Evolutionary conservation across 2,888 invertebrate genomes (phyloP).

Genomic region (Blastobasis adustella): DNA sequence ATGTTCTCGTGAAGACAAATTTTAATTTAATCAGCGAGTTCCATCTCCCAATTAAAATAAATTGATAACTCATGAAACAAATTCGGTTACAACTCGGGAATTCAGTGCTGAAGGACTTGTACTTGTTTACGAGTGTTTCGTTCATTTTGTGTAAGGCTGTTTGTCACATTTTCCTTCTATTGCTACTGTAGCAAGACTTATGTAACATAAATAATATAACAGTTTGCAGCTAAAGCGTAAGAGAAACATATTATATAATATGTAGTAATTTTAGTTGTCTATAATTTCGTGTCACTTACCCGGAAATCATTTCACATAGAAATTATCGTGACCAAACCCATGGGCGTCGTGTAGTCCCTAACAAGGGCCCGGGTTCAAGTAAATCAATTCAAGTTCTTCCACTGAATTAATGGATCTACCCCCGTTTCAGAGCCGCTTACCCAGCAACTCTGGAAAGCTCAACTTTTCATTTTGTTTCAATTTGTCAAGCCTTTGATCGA

Average conservation of each 20-base stretch:
- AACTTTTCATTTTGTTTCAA: slow-evolving; percentile 64
- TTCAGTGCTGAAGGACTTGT: slow-evolving; percentile 14
- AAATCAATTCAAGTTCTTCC: slow-evolving; percentile 62
- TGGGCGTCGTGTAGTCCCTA: slow-evolving; percentile 19
- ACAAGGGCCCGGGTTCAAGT: slow-evolving; percentile 40
- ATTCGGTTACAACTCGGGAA: slow-evolving; percentile 12
- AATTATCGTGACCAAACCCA: no score
- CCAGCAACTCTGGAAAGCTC: slow-evolving; percentile 42
- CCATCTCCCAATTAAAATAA: slow-evolving; percentile 20
- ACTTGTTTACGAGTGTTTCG: slow-evolving; percentile 5
- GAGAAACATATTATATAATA: no score
- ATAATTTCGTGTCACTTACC: no score
- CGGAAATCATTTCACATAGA: no score
- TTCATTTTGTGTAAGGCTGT: slow-evolving; percentile 24
- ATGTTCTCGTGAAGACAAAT: no score
- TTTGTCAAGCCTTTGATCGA: slow-evolving; percentile 55
- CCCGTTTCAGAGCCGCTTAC: slow-evolving; percentile 42
- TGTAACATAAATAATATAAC: no score
- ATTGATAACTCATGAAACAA: slow-evolving; percentile 37
- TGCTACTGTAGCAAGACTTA: no score
- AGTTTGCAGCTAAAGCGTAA: no score
- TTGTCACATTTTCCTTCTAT: no score
- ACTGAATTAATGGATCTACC: slow-evolving; percentile 59
- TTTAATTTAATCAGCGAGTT: background rate
- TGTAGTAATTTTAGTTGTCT: no score